Conservation (phyloP, 1,140 invertebrate species). For the Drosophila funebris region DNA sequence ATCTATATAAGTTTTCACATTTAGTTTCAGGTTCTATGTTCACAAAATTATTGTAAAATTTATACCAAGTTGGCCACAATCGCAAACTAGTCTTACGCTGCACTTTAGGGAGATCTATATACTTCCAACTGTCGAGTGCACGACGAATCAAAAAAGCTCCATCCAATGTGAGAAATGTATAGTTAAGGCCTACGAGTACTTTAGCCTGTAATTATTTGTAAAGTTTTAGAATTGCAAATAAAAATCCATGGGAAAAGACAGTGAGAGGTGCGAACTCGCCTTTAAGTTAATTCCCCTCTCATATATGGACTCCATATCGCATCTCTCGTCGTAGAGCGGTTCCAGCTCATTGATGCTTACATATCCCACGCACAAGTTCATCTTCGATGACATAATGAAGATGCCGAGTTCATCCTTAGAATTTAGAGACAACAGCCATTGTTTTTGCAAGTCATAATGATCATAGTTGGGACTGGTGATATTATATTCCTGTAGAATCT, state of each 20-base stretch:
- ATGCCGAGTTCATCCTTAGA: neutral
- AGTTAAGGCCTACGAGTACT: neutral
- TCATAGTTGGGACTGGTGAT: slow-evolving; percentile 13
- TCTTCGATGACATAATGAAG: neutral
- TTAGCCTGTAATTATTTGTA: neutral
- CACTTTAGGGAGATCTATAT: neutral
- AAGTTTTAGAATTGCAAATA: neutral
- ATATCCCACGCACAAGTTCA: slow-evolving; percentile 35
- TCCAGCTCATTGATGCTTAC: slow-evolving; percentile 36
- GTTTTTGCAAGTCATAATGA: neutral
- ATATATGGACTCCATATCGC: slow-evolving; percentile 23
- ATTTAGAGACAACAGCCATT: slow-evolving; percentile 21
- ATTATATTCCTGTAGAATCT: slow-evolving; percentile 4
- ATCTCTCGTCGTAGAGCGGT: slow-evolving; percentile 40
- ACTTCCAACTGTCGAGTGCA: neutral
- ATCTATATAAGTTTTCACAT: neutral
- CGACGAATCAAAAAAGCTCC: slow-evolving; percentile 9
- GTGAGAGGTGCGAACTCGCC: neutral
- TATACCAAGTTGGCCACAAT: neutral
- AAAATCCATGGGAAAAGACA: neutral
- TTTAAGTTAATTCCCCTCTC: slow-evolving; percentile 15
- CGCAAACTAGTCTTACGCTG: neutral
- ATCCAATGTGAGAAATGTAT: neutral
- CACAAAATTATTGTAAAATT: neutral
- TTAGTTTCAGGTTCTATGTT: neutral